Percentiles rank a stretch among this genome's conserved stretches.
Evolutionary conservation across 37 sponge, comb jelly and placozoan genomes (phyloP).

Genomic region (Beroe ovata): DNA sequence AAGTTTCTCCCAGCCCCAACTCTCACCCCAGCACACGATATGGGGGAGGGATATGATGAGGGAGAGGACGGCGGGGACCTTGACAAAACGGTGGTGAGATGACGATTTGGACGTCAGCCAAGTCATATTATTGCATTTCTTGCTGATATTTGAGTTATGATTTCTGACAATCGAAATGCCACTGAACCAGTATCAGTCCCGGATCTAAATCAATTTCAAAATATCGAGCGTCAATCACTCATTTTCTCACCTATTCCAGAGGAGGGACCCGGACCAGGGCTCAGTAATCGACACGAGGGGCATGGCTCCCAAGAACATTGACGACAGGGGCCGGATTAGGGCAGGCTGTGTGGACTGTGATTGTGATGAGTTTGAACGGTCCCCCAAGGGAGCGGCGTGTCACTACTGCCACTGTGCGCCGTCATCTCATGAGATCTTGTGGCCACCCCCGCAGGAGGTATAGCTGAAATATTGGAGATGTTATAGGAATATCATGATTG

Average conservation of each 20-base stretch:
- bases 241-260: too few species aligned
- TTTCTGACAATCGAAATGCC: too few species aligned
- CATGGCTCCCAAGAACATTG: slow-evolving; percentile 20
- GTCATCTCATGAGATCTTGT: neutral
- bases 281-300: neutral
- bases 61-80: too few species aligned
- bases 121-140: too few species aligned
- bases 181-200: too few species aligned
- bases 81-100: too few species aligned
- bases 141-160: too few species aligned
- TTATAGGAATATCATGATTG: too few species aligned
- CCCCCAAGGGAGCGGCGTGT: neutral
- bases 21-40: neutral
- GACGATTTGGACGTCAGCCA: too few species aligned
- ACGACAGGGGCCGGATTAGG: neutral
- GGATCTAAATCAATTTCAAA: too few species aligned
- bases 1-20: neutral
- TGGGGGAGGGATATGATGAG: neutral
- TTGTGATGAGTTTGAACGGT: slow-evolving; percentile 11
- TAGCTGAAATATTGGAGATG: too few species aligned
- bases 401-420: slow-evolving; percentile 28
- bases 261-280: neutral
- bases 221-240: too few species aligned
- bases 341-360: neutral
- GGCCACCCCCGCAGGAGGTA: slow-evolving; percentile 24